These are phyloP conservation scores for Eugnorisma glareosa DNA, from an alignment of 2,888 invertebrate genomes.

Conservation along the genomic window DNA sequence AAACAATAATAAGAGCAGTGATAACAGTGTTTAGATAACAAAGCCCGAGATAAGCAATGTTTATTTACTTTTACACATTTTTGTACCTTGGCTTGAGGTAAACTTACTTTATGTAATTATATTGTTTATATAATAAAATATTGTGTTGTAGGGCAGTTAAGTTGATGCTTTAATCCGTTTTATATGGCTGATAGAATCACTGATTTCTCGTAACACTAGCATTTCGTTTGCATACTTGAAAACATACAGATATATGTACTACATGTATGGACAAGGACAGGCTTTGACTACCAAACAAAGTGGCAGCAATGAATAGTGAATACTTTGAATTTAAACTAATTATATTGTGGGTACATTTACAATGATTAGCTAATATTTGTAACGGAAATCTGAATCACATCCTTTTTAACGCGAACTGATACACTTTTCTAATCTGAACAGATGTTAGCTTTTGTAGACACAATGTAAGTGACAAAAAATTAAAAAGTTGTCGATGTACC, in stretches of 20 bases:
- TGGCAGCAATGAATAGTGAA: slow-evolving; percentile 14
- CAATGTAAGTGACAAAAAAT: slow-evolving; percentile 33
- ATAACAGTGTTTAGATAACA: slow-evolving; percentile 58
- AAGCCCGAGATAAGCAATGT: slow-evolving; percentile 51
- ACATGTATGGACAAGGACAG: slow-evolving; percentile 38
- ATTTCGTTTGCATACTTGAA: slow-evolving; percentile 28
- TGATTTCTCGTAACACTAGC: slow-evolving; percentile 15
- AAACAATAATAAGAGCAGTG: slow-evolving; percentile 52
- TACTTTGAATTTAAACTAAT: slow-evolving; percentile 8
- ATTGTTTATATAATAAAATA: background rate
- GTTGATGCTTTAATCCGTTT: background rate
- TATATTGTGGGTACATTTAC: slow-evolving; percentile 46
- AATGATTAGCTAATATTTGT: slow-evolving; percentile 15
- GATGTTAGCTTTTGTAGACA: slow-evolving; percentile 59
- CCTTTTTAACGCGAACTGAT: slow-evolving; percentile 18
- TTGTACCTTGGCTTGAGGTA: slow-evolving; percentile 9
- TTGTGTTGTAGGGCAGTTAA: background rate
- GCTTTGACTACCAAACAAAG: slow-evolving; percentile 25
- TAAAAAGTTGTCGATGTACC: slow-evolving; percentile 32
- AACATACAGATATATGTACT: slow-evolving; percentile 48
- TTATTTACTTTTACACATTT: slow-evolving; percentile 57
- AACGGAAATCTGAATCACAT: slow-evolving; percentile 42
- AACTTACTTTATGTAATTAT: background rate
- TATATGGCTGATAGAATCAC: background rate
- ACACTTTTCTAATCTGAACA: slow-evolving; percentile 51